Conservation (phyloP, 2,888 invertebrate species). For the Fragum whitleyi region DNA sequence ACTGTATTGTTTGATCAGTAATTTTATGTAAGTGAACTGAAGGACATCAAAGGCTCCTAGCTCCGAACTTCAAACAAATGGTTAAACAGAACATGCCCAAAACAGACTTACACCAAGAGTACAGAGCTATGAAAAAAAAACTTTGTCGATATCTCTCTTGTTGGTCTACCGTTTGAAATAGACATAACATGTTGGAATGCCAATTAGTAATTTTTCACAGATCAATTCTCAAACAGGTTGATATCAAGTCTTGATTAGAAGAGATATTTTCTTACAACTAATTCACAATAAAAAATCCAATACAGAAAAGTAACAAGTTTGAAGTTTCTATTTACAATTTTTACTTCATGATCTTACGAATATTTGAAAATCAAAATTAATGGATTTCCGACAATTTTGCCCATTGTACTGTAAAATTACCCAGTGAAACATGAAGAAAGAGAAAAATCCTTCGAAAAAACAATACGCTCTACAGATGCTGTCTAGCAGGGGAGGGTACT, state of each 20-base stretch:
- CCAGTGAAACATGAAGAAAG: not conserved
- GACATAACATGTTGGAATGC: constrained; percentile 14
- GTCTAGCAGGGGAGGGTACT: constrained; percentile 5
- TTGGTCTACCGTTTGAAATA: constrained; percentile 20
- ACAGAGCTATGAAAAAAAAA: constrained; percentile 15
- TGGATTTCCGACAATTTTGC: not conserved
- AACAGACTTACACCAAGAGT: constrained; percentile 50
- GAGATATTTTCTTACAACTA: not conserved
- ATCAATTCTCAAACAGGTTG: constrained; percentile 24
- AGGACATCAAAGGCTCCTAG: constrained; percentile 55
- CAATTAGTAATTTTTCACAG: constrained; percentile 24
- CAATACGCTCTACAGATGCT: constrained; percentile 17
- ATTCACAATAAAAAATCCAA: not conserved
- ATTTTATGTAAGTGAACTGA: constrained; percentile 65
- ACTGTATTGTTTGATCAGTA: constrained; percentile 64
- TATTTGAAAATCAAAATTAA: not conserved
- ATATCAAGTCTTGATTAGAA: constrained; percentile 8
- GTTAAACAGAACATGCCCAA: constrained; percentile 62
- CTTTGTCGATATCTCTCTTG: constrained; percentile 10
- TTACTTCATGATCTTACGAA: not conserved
- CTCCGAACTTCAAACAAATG: constrained; percentile 64
- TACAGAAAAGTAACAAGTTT: not conserved
- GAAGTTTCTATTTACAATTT: not conserved
- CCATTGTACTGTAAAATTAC: constrained; percentile 8
- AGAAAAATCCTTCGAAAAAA: not conserved